phyloP scores from a whole-genome alignment of 2,797 vertebrate genomes.

The Melanotaenia parkinsoni region DNA sequence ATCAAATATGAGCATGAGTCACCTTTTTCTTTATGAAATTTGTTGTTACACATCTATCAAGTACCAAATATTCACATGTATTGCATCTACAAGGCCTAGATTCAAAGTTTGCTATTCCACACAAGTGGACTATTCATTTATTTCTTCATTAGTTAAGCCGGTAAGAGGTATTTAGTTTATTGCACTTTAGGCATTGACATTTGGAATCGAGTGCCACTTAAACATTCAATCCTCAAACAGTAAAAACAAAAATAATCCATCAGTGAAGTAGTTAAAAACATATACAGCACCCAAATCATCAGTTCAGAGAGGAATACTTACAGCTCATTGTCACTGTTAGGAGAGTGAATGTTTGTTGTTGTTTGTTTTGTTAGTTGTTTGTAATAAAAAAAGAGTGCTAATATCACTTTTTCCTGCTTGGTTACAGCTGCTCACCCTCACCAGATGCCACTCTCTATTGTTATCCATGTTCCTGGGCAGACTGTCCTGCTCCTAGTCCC shows the following conservation, averaged over 20 bases:
- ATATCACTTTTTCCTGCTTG: conserved; percentile 14
- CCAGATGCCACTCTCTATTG: conserved; percentile 94
- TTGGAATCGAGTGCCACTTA: background rate
- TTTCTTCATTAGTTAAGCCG: too few species aligned
- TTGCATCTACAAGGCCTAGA: too few species aligned
- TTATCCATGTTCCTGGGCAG: conserved; percentile 94
- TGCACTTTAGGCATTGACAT: background rate
- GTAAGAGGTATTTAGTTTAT: too few species aligned
- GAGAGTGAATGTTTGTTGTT: background rate
- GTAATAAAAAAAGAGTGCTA: background rate
- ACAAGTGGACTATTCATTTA: too few species aligned
- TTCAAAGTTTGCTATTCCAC: too few species aligned
- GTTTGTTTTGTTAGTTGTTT: background rate
- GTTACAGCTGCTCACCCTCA: conserved; percentile 87
- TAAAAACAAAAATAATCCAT: background rate
- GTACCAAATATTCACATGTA: too few species aligned
- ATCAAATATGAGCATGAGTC: too few species aligned
- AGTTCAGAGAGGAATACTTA: background rate
- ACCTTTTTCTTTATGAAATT: too few species aligned
- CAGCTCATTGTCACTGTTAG: background rate
- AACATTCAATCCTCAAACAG: too few species aligned
- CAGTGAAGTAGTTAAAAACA: background rate
- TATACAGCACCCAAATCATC: background rate
- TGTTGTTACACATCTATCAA: too few species aligned
- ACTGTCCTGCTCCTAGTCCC: conserved; percentile 89